Base-by-base conservation (phyloP, 2,888 invertebrate genomes). In the Ormyrus rosae region DNA sequence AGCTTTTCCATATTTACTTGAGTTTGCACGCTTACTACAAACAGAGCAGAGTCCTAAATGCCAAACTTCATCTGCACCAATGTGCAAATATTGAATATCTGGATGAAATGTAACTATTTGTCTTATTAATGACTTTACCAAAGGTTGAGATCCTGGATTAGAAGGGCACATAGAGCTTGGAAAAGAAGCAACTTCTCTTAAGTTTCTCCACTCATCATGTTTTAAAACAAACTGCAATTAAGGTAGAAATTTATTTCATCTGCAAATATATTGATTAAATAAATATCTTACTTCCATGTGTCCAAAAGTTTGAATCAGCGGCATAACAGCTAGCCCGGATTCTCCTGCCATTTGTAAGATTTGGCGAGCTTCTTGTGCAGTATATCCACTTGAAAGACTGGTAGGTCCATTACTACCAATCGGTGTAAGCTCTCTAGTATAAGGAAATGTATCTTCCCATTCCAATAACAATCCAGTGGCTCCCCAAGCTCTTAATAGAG, bases 371-470 rank as follows among this genome's bases (percentile, higher is more conserved):
- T 96, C 95, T 65, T 93, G 93, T 69, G 92, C 86, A 2, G 93
- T 93, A 89, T 97, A 97, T 50, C 93, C 94, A 78, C 88, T 91
- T 0, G 93, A 83, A 51, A 87, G 81, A 70, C 84, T 85, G 78
- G 85, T 85, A 0, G 88, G 88, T 5, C 89, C 88, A 78, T 89
- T 89, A 84, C 94, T 94, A 10, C 95, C 95, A 34, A 93, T 92
- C 6, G 91, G 92, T 13, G 91, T 90, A 70, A 96, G 90, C 10
- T 93, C 93, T 67, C 93, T 93, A 6, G 91, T 91, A 89, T 95
- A 97, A 0, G 97, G 97, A 91, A 97, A 97, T 82, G 96, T 96
- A 87, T 97, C 97, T 88, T 97, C 97, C 95, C 97, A 97, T 91
- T 97, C 97, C 61, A 97, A 86, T 10, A 97, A 91, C 34, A 97